Base-by-base conservation (phyloP, 1,140 invertebrate species). In the Drosophila watanabei region DNA sequence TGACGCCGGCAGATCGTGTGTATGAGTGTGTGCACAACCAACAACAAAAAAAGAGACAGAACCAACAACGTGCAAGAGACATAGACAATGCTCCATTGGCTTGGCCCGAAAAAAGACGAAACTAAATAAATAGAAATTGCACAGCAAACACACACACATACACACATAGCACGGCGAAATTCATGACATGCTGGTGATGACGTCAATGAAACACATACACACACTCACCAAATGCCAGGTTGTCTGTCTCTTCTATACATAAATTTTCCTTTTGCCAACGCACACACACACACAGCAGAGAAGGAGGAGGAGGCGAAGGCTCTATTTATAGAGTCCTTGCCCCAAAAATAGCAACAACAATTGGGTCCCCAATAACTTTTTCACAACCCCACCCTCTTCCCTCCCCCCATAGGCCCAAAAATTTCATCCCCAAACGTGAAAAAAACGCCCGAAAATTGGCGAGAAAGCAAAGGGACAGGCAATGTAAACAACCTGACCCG, bases 141-240 rank as follows among this genome's bases (percentile, higher is more conserved):
- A 71, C 79, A 57, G 58, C 54, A 49, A 11, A 62, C 33, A 33
- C 30, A 20, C 51, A 30, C 46, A 68, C 58, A 65, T 56, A 69
- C 37, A 43, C 37, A 49, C 18, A 65, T 4, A 24, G 18, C 51
- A 37, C 18, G 24, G 58, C 84, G 20, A 56, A 87, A 91, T 87
- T 90, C 83, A 87, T 91, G 82, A 91, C 87, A 91, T 90, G 87
- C 82, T 91, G 83, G 78, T 87, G 87, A 90, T 91, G 87, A 90
- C 87, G 87, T 91, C 87, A 91, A 91, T 91, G 80, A 78, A 70
- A 70, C 52, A 52, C 62, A 73, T 60, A 65, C 18, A 75, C 49
- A 54, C 69, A 63, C 57, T 65, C 58, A 81, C 39, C 49, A 33
- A 72, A 72, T 33, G 70, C 70, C 70, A 61, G 70, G 33, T 61